Percentiles rank a stretch among this genome's conserved stretches.
Evolutionary conservation across 2,113 vertebrate species (phyloP).

Genomic region (Sturnus vulgaris): DNA sequence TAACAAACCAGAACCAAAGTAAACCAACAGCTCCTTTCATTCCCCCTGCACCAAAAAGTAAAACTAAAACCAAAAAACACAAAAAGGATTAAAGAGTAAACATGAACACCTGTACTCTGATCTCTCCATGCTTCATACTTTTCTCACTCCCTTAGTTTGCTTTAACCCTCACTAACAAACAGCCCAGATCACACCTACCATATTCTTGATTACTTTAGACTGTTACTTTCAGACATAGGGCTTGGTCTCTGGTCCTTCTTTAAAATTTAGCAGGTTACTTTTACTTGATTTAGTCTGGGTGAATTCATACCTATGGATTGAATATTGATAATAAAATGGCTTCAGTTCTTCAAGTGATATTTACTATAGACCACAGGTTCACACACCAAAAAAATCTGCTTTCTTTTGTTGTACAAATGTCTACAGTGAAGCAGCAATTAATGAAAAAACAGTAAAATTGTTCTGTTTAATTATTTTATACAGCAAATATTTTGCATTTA

Average conservation of each 20-base stretch:
- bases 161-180: neutral
- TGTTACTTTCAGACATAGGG: neutral
- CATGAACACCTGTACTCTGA: neutral
- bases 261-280: neutral
- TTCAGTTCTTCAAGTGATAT: neutral
- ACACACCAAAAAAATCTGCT: neutral
- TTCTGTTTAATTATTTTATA: neutral
- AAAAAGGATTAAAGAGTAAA: neutral
- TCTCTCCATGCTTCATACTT: neutral
- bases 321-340: neutral
- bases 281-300: neutral
- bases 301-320: neutral
- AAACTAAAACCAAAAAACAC: accelerated
- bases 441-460: neutral
- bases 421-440: neutral
- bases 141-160: neutral
- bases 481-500: neutral
- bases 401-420: neutral
- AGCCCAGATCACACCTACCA: neutral
- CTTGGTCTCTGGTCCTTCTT: neutral
- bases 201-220: neutral
- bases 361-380: neutral
- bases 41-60: neutral
- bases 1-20: neutral
- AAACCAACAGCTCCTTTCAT: neutral